These are phyloP conservation scores for Sarcophaga bullata DNA, from an alignment of 1,140 invertebrate species.

Conservation along the genomic window DNA sequence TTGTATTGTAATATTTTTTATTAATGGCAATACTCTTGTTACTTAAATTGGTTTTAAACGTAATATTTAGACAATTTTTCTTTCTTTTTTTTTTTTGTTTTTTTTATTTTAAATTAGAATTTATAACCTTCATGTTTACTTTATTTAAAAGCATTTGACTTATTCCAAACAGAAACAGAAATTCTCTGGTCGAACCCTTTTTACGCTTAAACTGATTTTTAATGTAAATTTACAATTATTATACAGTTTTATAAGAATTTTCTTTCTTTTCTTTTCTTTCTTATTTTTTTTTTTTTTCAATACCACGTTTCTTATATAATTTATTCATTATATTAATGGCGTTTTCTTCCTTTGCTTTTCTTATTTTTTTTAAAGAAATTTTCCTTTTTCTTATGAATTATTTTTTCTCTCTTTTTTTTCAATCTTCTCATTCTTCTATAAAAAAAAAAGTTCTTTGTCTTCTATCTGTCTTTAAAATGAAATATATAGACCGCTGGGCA, in stretches of 20 bases:
- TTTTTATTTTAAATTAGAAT: no score
- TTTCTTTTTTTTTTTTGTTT: no score
- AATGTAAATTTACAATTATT: constrained; percentile 16
- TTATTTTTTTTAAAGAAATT: constrained; percentile 4
- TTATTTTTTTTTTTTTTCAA: background rate
- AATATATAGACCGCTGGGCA: background rate
- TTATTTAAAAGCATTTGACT: no score
- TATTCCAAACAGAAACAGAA: no score
- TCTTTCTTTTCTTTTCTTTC: background rate
- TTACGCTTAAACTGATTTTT: background rate
- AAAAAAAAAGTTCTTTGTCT: no score
- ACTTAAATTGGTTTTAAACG: background rate
- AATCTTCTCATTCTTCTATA: background rate
- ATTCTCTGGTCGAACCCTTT: background rate
- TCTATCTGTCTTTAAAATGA: no score
- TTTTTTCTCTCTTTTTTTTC: background rate
- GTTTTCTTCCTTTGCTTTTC: background rate
- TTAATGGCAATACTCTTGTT: no score
- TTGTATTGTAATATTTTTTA: no score
- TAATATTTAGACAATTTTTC: background rate
- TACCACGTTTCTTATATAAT: background rate
- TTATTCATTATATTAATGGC: constrained; percentile 6
- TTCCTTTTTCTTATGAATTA: background rate
- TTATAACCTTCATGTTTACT: no score
- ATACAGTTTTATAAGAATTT: background rate